phyloP scores from a whole-genome alignment of 2,797 vertebrate genomes.

The Rhyacichthys aspro region DNA sequence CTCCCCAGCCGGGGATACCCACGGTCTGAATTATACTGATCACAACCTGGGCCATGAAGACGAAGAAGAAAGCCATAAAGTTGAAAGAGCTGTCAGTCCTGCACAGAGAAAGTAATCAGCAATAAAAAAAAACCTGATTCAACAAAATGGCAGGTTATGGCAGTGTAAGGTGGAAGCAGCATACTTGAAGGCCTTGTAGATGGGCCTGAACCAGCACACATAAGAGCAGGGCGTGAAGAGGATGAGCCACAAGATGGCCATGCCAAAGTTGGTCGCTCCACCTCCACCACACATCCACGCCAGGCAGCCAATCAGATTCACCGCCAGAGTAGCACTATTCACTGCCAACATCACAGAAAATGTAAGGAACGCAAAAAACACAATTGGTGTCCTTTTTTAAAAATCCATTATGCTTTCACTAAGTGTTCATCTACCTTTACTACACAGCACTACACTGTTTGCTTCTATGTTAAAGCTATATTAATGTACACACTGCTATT shows the following conservation, averaged over 20 bases:
- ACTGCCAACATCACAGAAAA: conserved; percentile 75
- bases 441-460: background rate
- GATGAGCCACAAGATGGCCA: conserved; percentile 94
- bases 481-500: background rate
- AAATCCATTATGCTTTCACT: background rate
- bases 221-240: conserved; percentile 95
- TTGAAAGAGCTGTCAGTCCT: conserved; percentile 98
- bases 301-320: conserved; percentile 92
- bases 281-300: conserved; percentile 95
- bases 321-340: conserved; percentile 86
- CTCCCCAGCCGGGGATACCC: conserved; percentile 91
- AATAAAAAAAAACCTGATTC: conserved; percentile 14
- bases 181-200: conserved; percentile 97
- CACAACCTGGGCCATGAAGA: conserved; percentile 92
- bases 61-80: conserved; percentile 97
- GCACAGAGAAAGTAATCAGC: conserved; percentile 21
- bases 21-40: conserved; percentile 89
- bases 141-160: background rate
- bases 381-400: background rate
- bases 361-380: conserved; percentile 14
- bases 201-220: conserved; percentile 95
- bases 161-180: conserved; percentile 31
- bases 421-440: no score
- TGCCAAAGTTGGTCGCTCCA: conserved; percentile 88
- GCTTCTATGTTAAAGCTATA: conserved; percentile 20